Percentiles rank a stretch among this genome's conserved stretches.
These are phyloP conservation scores for Entomyzon cyanotis DNA, from an alignment of 2,113 vertebrate genomes.

Conservation along the genomic window DNA sequence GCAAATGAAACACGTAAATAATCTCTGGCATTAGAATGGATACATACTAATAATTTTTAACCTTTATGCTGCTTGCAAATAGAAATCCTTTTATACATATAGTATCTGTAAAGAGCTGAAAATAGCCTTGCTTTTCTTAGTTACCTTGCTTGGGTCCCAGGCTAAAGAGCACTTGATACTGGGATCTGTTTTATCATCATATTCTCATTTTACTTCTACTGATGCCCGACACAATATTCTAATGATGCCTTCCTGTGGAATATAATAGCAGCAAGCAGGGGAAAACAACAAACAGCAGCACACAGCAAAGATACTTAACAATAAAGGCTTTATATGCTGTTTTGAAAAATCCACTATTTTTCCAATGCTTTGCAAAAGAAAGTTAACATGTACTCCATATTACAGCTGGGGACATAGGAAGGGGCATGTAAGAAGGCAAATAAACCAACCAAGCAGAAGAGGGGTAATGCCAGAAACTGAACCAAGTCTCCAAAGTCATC, in stretches of 20 bases:
- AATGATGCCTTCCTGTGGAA: not conserved
- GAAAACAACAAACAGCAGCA: not conserved
- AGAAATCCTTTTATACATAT: not conserved
- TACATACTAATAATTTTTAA: not conserved
- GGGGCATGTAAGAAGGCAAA: not conserved
- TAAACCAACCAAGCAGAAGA: not conserved
- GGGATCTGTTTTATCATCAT: not conserved
- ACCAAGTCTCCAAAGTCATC: not conserved
- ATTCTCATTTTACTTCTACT: not conserved
- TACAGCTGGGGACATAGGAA: not conserved
- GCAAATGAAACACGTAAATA: not conserved
- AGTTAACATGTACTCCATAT: not conserved
- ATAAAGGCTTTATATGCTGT: not conserved
- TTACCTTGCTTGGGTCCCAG: not conserved
- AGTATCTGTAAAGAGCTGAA: not conserved
- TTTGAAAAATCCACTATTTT: not conserved
- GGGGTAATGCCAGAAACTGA: not conserved
- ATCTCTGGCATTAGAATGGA: not conserved
- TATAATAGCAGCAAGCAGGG: not conserved
- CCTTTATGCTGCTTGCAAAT: not conserved
- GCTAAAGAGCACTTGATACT: not conserved
- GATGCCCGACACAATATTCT: not conserved
- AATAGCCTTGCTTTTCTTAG: not conserved
- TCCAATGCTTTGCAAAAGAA: not conserved
- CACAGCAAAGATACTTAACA: not conserved